Percentiles rank a stretch among this genome's conserved stretches.
Conservation (phyloP, 2,888 invertebrate species). For the Clusia tigrina region DNA sequence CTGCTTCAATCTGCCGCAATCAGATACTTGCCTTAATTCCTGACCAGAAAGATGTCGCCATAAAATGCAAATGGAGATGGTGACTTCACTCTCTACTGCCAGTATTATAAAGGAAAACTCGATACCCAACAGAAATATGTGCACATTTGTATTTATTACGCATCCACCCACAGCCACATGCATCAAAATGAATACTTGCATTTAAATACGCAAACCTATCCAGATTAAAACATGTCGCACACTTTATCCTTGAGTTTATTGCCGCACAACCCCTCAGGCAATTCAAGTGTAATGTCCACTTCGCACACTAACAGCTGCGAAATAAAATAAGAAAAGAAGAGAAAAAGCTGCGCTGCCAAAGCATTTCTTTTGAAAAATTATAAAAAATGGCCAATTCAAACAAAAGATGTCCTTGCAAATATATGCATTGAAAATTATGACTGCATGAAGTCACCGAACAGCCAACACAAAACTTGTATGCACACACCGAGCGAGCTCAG, state of each 20-base stretch:
- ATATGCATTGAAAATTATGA: constrained; percentile 22
- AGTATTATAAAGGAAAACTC: no score
- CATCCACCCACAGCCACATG: no score
- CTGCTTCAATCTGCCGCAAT: no score
- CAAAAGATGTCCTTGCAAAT: constrained; percentile 20
- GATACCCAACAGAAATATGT: no score
- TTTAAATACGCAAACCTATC: neutral
- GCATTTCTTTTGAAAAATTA: neutral
- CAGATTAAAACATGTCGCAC: neutral
- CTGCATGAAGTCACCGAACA: neutral
- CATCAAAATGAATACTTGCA: no score
- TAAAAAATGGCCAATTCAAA: constrained; percentile 17
- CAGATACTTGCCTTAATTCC: no score
- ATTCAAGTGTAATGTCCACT: constrained; percentile 17
- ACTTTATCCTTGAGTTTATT: constrained; percentile 16
- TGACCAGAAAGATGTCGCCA: no score
- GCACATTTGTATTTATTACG: no score
- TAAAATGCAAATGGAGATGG: no score
- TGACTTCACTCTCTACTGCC: no score
- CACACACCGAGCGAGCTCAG: neutral
- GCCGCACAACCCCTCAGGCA: constrained; percentile 10
- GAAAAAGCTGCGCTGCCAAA: neutral
- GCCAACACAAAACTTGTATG: neutral
- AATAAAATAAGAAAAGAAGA: no score
- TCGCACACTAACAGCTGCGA: neutral